Percentiles rank a stretch among this genome's conserved stretches.
Evolutionary conservation across 2,113 vertebrate genomes (phyloP).

Genomic region (Micronycteris hirsuta): DNA sequence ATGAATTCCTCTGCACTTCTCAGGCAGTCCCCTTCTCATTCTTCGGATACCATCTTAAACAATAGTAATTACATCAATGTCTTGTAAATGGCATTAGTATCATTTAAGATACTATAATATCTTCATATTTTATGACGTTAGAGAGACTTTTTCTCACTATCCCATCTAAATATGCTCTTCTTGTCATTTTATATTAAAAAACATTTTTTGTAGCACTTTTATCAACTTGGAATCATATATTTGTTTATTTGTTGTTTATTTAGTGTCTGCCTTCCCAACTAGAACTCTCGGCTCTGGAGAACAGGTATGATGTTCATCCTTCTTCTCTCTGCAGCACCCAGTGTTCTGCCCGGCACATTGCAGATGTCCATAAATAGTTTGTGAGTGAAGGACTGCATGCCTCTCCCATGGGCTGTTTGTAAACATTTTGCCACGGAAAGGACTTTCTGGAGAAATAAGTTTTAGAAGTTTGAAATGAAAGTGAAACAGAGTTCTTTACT

Average conservation of each 20-base stretch:
- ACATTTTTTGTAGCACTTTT: neutral
- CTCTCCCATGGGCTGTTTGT: neutral
- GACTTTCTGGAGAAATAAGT: neutral
- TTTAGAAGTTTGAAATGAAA: conserved; percentile 4
- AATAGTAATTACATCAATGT: neutral
- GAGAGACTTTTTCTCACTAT: neutral
- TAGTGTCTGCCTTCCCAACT: neutral
- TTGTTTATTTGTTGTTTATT: neutral
- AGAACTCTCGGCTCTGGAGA: neutral
- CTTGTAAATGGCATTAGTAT: neutral
- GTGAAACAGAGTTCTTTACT: conserved; percentile 7
- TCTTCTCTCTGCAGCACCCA: neutral
- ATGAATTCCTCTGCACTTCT: neutral
- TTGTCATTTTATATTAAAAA: neutral
- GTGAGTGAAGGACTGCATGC: neutral
- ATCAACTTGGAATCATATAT: neutral
- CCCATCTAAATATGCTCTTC: neutral
- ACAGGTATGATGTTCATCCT: neutral
- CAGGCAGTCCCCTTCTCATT: neutral
- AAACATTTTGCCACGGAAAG: neutral
- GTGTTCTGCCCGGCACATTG: neutral
- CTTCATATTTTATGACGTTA: neutral
- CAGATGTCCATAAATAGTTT: neutral
- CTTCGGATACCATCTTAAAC: conserved; percentile 25
- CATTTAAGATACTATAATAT: neutral